Base-by-base conservation (phyloP, 2,113 vertebrate species). In the Phalacrocorax brasilianus region DNA sequence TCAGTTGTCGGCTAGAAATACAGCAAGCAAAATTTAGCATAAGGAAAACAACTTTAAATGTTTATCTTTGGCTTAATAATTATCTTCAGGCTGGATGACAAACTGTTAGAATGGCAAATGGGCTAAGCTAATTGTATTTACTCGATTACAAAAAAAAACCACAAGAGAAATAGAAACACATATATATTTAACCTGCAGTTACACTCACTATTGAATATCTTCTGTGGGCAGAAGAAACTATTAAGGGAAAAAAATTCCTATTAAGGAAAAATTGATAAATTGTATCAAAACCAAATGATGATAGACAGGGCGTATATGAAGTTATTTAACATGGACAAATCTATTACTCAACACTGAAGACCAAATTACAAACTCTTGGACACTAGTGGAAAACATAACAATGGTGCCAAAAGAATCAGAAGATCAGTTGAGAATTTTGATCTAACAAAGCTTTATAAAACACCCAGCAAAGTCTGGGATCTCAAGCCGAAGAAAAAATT, bases 41-140 rank as follows among this genome's bases (percentile, higher is more conserved):
- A 84, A 59, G 65, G 63, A 76, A 86, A 86, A 59, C 17, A 61
- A 49, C 6, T 55, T 83, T 7, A 80, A 77, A 75, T 56, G 18
- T 84, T 84, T 74, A 35, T 84, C 18, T 84, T 91, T 63, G 45
- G 15, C 84, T 91, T 88, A 67, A 85, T 88, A 78, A 56, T 71
- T 30, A 47, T 61, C 32, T 89, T 67, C 38, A 77, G 72, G 16
- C 50, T 61, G 59, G 30, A 71, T 86, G 20, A 71, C 55, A 91
- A 35, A 44, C 45, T 52, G 53, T 74, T 86, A 86, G 56, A 70
- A 65, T 24, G 5, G 3, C 59, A 76, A 88, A 14, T 42, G 35
- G 19, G 24, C 5, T 61, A 71, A 45, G 18, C 22, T 93, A 83
- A 83, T 35, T 12, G 8, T 71, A 56, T 77, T 78, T 78, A 68